Conservation (phyloP, 2,888 invertebrate species). For the Crocallis elinguaria region DNA sequence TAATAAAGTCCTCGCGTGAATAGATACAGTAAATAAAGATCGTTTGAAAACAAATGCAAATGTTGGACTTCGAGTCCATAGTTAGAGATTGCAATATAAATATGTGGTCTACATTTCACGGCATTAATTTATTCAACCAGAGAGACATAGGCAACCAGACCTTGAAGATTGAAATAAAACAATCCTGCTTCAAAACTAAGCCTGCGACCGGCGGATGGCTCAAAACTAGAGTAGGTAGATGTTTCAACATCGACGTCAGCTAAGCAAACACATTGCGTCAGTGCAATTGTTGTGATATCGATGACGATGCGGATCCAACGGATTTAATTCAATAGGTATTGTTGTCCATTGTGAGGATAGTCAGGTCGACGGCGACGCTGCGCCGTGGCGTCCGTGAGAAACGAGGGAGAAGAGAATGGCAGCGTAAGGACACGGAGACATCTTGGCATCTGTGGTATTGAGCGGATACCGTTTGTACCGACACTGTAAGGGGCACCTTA, state of each 20-base stretch:
- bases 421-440: not conserved
- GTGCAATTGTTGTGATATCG: slow-evolving; percentile 22
- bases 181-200: not conserved
- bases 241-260: slow-evolving; percentile 26
- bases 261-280: slow-evolving; percentile 30
- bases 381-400: slow-evolving; percentile 3
- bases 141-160: no score
- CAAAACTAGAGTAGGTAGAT: slow-evolving; percentile 21
- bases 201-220: not conserved
- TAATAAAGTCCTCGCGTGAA: no score
- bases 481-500: no score
- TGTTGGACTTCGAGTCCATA: no score
- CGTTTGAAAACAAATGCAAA: no score
- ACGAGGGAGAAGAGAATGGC: not conserved
- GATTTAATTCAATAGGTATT: slow-evolving; percentile 15
- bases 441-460: no score
- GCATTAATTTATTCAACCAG: no score
- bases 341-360: slow-evolving; percentile 10
- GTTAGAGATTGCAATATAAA: no score
- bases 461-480: no score
- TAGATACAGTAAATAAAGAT: no score
- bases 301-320: slow-evolving; percentile 13
- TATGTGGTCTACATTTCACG: no score
- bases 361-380: not conserved
- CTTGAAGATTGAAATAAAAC: no score